phyloP scores from a whole-genome alignment of 2,888 invertebrate species.

The Stenichneumon culpator region DNA sequence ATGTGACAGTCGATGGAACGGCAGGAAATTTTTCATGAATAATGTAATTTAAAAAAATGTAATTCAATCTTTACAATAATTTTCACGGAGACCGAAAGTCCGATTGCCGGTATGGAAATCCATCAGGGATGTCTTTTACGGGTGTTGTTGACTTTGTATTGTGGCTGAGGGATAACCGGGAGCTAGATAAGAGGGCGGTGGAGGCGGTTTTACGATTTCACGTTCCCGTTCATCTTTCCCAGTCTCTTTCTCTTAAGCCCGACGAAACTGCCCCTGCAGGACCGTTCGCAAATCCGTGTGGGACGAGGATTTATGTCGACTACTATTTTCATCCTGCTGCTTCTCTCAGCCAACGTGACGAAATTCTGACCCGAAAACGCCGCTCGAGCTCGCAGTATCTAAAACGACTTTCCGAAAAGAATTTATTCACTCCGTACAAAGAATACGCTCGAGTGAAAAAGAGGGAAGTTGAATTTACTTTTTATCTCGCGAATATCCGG shows the following conservation, averaged over 20 bases:
- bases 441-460: constrained; percentile 25
- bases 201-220: constrained; percentile 20
- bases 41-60: neutral
- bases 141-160: neutral
- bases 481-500: neutral
- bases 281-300: constrained; percentile 14
- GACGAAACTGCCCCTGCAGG: constrained; percentile 1
- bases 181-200: neutral
- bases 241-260: neutral
- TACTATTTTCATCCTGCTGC: neutral
- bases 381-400: neutral
- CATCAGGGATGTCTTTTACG: neutral
- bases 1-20: neutral
- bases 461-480: neutral
- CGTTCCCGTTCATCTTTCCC: neutral
- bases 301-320: constrained; percentile 38
- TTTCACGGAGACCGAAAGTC: neutral
- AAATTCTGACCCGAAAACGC: neutral
- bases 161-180: neutral
- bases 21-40: neutral
- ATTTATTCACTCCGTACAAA: constrained; percentile 29
- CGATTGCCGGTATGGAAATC: neutral
- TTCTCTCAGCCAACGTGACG: neutral
- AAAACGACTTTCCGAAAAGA: constrained; percentile 31
- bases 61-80: neutral